Evolutionary conservation across 2,888 invertebrate species (phyloP).

Genomic region (Agrochola litura): DNA sequence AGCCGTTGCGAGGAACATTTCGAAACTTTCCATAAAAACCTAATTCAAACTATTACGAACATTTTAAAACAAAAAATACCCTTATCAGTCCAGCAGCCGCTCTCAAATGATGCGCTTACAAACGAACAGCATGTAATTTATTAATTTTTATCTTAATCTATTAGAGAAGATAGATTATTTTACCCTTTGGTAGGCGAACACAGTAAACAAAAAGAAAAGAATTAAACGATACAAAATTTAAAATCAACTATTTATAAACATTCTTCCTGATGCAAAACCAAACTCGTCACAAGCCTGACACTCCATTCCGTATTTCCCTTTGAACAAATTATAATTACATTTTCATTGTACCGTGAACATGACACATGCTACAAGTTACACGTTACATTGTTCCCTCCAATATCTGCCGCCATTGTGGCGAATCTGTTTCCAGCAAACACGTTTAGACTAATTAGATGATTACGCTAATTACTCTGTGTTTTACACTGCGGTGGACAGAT

Average conservation of each 20-base stretch:
- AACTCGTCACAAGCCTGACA: not conserved
- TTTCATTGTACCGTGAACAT: constrained; percentile 17
- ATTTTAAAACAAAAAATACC: too few relatives aligned
- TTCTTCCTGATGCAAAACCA: not conserved
- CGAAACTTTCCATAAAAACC: too few relatives aligned
- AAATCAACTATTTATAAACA: not conserved
- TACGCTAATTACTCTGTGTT: constrained; percentile 41
- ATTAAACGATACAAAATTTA: too few relatives aligned
- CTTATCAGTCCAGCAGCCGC: too few relatives aligned
- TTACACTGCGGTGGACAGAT: constrained; percentile 31
- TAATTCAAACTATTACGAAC: too few relatives aligned
- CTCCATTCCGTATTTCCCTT: constrained; percentile 9
- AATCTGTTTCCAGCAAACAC: constrained; percentile 49
- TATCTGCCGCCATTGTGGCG: constrained; percentile 48
- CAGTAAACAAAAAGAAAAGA: not conserved
- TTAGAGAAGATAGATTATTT: not conserved
- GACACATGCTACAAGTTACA: constrained; percentile 34
- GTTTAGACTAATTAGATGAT: constrained; percentile 52
- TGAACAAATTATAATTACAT: constrained; percentile 51
- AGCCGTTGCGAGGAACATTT: too few relatives aligned
- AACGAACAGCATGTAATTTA: too few relatives aligned
- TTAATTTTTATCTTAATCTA: too few relatives aligned
- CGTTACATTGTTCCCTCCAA: constrained; percentile 23
- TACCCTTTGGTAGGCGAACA: not conserved
- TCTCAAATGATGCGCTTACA: too few relatives aligned